Base-by-base conservation (phyloP, 2,113 vertebrate genomes). In the Paedocypris sp. region DNA sequence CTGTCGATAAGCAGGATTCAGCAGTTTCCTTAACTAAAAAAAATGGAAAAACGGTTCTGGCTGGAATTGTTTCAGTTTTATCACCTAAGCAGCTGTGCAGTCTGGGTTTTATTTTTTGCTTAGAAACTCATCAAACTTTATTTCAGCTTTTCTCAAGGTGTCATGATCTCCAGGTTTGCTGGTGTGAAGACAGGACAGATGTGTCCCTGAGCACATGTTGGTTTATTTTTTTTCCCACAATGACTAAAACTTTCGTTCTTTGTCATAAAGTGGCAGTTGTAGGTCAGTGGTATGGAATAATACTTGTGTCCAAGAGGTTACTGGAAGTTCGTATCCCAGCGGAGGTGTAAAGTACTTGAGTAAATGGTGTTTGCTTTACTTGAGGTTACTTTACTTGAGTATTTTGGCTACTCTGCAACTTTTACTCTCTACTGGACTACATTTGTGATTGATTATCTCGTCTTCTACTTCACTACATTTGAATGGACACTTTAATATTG, bases 21-120 rank as follows among this genome's bases (percentile, higher is more conserved):
- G 47, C 41, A 68, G 39, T 23, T 26, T 70, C 53, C 39, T 57
- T n/a, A n/a, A n/a, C n/a, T n/a, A n/a, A n/a, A n/a, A n/a, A n/a
- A n/a, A n/a, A n/a, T n/a, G n/a, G n/a, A 68, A 33, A 22, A 58
- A 47, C 54, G 68, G 70, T 68, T 71, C 69, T 51, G 66, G 66
- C 58, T 39, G 38, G 39, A 56, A 33, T 46, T 52, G 67, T 66
- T 35, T 23, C n/a, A 47, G 54, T 38, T 64, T 42, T 63, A 60
- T 67, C 69, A 56, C 62, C 46, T 18, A 54, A 75, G 57, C 69
- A 73, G 59, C 63, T 71, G 70, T 64, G 54, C 39, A 46, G 67
- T 69, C 58, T 66, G n/a, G n/a, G n/a, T n/a, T n/a, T n/a, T n/a
- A n/a, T 67, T 61, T 53, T 60, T 49, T 59, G 52, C 61, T 56